Base-by-base conservation (phyloP, 2,113 vertebrate species). In the Elaphurus davidianus region DNA sequence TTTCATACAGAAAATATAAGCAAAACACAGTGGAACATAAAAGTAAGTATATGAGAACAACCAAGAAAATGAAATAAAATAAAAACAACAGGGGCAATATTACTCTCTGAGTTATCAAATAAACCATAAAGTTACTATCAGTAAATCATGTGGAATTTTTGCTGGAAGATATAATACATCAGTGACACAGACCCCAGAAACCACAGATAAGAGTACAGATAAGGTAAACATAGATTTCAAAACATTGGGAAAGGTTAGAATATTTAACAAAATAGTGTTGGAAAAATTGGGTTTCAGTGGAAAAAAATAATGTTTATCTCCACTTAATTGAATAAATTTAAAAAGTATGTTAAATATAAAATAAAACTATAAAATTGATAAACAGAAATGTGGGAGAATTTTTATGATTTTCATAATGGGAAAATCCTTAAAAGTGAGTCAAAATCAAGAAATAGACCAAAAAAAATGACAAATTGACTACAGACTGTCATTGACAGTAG, bases 161-260 rank as follows among this genome's bases (percentile, higher is more conserved):
- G 19, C 74, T 95, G 52, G 45, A 81, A 60, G n/a, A 59, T 36
- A 87, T n/a, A 62, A 67, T 30, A 36, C 21, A 64, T 79, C 28
- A 59, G 28, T 67, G n/a, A 19, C 28, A 81, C 9, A 55, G 71
- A n/a, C 33, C 47, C 40, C 47, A 91, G n/a, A 71, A 43, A 62
- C 6, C 79, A 83, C 9, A 52, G 50, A 71, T 74, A 96, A 94
- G 60, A 98, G 55, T 11, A 23, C 57, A 84, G 52, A 36, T 91
- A 84, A 84, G 82, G 90, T 94, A 93, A 94, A 95, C 7, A 10
- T 30, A 90, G 23, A 96, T 87, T 97, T 97, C 78, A 94, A 90
- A 96, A 64, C 16, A 47, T 1, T 40, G 50, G 17, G 16, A 86
- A 89, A 92, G 50, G 14, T 28, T 28, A 95, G 55, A 78, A 43